Conservation (phyloP, 2,113 vertebrate species). For the Megalops atlanticus region DNA sequence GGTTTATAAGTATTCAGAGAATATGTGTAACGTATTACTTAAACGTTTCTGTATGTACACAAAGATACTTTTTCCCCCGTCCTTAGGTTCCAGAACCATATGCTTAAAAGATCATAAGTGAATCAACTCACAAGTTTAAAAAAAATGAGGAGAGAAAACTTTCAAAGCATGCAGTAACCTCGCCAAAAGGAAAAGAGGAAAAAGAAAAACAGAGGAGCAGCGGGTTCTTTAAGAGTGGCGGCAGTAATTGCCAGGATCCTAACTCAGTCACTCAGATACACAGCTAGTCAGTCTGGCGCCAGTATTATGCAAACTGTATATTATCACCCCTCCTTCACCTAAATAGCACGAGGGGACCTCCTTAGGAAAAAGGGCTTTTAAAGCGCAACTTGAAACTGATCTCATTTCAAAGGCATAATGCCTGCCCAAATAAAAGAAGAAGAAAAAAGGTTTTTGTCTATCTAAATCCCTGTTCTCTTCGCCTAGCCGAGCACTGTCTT, state of each 20-base stretch:
- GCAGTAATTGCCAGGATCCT: conserved; percentile 91
- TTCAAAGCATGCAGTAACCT: conserved; percentile 52
- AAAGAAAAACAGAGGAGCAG: conserved; percentile 65
- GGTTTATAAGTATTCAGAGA: too few species aligned
- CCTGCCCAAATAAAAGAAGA: conserved; percentile 69
- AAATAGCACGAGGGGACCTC: conserved; percentile 81
- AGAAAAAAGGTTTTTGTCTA: conserved; percentile 54
- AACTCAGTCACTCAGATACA: conserved; percentile 87
- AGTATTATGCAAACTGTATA: conserved; percentile 91
- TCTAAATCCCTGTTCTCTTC: conserved; percentile 59
- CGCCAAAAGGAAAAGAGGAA: conserved; percentile 60
- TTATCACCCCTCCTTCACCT: conserved; percentile 95
- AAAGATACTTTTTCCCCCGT: too few species aligned
- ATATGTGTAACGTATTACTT: too few species aligned
- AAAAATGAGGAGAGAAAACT: conserved; percentile 11
- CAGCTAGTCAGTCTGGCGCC: conserved; percentile 94
- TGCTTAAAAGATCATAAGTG: too few species aligned
- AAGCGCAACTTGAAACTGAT: conserved; percentile 86
- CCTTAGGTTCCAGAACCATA: too few species aligned
- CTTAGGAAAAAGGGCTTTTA: conserved; percentile 76
- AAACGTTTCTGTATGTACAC: too few species aligned
- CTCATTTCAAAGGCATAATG: conserved; percentile 82
- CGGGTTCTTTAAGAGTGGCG: conserved; percentile 88
- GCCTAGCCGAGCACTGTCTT: conserved; percentile 51
- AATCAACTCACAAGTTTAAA: neutral